Evolutionary conservation across 2,113 vertebrate species (phyloP).

Genomic region (Pteruthius melanotis): DNA sequence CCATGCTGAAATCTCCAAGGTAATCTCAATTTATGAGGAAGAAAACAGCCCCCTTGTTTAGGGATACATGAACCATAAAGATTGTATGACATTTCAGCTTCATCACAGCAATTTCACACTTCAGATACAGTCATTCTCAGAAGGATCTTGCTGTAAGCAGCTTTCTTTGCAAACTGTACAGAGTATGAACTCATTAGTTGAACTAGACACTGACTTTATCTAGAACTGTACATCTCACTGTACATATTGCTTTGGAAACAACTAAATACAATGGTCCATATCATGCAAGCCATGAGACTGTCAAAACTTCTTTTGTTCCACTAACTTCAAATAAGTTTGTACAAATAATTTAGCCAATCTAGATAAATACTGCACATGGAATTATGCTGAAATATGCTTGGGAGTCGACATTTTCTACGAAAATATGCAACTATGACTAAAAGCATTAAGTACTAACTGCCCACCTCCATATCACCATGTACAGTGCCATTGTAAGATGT

Average conservation of each 20-base stretch:
- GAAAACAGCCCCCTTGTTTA: neutral
- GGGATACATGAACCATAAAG: neutral
- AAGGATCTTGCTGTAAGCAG: neutral
- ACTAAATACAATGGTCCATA: slow-evolving; percentile 52
- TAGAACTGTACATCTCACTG: slow-evolving; percentile 25
- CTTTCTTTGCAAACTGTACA: slow-evolving; percentile 19
- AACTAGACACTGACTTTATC: neutral
- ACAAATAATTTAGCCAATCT: slow-evolving; percentile 52
- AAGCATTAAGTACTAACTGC: slow-evolving; percentile 25
- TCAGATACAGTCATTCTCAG: slow-evolving; percentile 7
- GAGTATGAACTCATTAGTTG: neutral
- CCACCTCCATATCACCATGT: neutral
- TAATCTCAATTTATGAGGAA: neutral
- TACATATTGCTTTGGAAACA: slow-evolving; percentile 34
- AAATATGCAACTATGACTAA: slow-evolving; percentile 6
- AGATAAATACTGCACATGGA: slow-evolving; percentile 32
- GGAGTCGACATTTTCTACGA: neutral
- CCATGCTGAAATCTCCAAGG: neutral
- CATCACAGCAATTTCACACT: neutral
- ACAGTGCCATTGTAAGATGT: neutral
- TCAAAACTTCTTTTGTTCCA: slow-evolving; percentile 40
- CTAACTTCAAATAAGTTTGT: slow-evolving; percentile 43
- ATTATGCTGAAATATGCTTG: neutral
- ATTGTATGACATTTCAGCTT: neutral
- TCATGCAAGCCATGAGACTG: slow-evolving; percentile 39